Base-by-base conservation (phyloP, 1,140 invertebrate genomes). In the Tribolium castaneum region DNA sequence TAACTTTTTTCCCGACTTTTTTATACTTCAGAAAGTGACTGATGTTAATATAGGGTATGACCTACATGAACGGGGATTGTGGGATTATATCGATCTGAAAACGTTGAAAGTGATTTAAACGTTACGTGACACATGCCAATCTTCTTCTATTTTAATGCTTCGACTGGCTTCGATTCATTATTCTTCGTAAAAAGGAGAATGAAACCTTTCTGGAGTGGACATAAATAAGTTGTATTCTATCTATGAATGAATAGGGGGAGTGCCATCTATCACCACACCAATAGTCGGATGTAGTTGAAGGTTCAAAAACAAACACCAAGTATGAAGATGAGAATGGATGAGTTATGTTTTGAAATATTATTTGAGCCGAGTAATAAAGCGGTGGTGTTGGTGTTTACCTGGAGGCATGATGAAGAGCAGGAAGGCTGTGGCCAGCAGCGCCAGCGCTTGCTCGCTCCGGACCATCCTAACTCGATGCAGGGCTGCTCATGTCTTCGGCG, bases 351-450 rank as follows among this genome's bases (percentile, higher is more conserved):
- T 25, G 22, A 25, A 9, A 19, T 22, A 22, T 22, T 59, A 19
- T n/a, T n/a, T 35, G 25, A 14, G 10, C 7, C 25, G 50, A 51
- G 45, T 70, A 39, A 70, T 70, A 34, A 45, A 70, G 13, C 6
- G 22, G 13, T 10, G 4, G 7, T 35, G 5, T 70, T 7, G 34
- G 25, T 70, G 39, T 72, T 72, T 56, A 84, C 83, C 83, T 82
- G 83, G 82, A 71, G 80, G 80, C 83, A 84, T 83, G 34, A 49
- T 80, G 77, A 75, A 75, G 62, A 84, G 80, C 25, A 83, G 78
- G 75, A 84, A 82, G 82, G 80, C 79, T 78, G 75, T 79, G 78
- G 83, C 82, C 81, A 84, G 74, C 54, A 84, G 78, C 76, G 81
- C 76, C 78, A 84, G 72, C 75, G 75, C 51, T 82, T 75, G 77